phyloP scores from a whole-genome alignment of 92 coral and sea anemone species.

The Chrysogorgia sp. region DNA sequence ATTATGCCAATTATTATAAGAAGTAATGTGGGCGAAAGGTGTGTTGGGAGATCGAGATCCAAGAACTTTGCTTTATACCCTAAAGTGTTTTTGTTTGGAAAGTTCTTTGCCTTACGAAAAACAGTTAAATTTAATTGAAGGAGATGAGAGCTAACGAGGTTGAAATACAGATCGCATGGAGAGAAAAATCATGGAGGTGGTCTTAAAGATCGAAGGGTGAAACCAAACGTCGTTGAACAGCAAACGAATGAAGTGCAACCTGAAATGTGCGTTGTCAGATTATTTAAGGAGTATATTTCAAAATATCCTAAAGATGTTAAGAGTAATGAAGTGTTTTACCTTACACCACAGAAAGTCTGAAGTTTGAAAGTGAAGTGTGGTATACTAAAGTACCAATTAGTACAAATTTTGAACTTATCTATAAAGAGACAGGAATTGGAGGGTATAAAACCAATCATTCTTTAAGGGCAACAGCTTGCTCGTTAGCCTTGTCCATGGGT shows the following conservation, averaged over 20 bases:
- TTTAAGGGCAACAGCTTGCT: too few species aligned
- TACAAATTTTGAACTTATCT: slow-evolving; percentile 8
- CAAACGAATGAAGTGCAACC: slow-evolving; percentile 36
- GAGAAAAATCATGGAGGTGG: slow-evolving; percentile 32
- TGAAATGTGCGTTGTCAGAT: slow-evolving; percentile 29
- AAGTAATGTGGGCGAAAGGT: slow-evolving; percentile 26
- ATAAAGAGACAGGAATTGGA: slow-evolving; percentile 9
- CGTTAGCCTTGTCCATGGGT: too few species aligned
- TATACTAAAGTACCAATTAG: slow-evolving; percentile 19
- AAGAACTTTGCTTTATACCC: slow-evolving; percentile 18
- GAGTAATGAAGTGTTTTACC: slow-evolving; percentile 4
- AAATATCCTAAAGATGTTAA: slow-evolving; percentile 30
- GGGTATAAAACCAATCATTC: background rate
- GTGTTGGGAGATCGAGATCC: slow-evolving; percentile 42
- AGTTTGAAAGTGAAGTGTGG: slow-evolving; percentile 16
- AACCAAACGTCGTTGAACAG: slow-evolving; percentile 37
- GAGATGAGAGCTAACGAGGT: background rate
- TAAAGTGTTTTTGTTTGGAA: slow-evolving; percentile 38
- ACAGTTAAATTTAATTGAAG: slow-evolving; percentile 37
- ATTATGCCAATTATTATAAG: slow-evolving; percentile 6
- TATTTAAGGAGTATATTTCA: slow-evolving; percentile 3
- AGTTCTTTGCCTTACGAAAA: slow-evolving; percentile 33
- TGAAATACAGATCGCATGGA: slow-evolving; percentile 11
- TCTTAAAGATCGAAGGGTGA: slow-evolving; percentile 25
- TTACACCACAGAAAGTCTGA: background rate